phyloP scores from a whole-genome alignment of 2,797 vertebrate species.

The Bovichtus variegatus region DNA sequence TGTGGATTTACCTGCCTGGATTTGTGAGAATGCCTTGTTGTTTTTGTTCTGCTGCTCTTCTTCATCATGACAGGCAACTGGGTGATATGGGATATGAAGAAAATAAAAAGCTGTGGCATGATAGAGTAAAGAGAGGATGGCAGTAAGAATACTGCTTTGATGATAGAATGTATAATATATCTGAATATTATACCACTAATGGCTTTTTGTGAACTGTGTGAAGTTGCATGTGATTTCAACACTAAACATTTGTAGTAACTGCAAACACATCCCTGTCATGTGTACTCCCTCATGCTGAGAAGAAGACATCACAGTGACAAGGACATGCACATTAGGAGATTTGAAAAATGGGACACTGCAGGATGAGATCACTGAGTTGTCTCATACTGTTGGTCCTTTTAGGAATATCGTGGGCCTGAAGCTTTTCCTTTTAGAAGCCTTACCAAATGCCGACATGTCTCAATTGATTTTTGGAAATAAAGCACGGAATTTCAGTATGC shows the following conservation, averaged over 20 bases:
- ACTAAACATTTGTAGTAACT: background rate
- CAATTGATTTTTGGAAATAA: background rate
- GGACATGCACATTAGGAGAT: background rate
- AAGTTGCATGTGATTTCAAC: background rate
- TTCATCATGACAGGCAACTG: background rate
- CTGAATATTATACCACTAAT: background rate
- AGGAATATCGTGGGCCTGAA: background rate
- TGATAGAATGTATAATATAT: background rate
- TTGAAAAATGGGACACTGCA: background rate
- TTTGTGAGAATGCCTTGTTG: slow-evolving; percentile 28
- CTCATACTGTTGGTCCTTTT: background rate
- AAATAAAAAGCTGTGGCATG: background rate
- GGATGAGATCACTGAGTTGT: background rate
- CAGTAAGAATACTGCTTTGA: background rate
- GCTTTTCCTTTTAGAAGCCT: background rate
- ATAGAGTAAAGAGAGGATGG: background rate
- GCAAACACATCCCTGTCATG: background rate
- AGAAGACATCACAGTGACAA: background rate
- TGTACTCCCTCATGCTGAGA: background rate
- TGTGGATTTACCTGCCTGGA: slow-evolving; percentile 19
- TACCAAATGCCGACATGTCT: background rate
- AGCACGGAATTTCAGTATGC: background rate
- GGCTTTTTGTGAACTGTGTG: background rate
- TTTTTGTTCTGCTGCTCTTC: slow-evolving; percentile 12
- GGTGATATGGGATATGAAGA: background rate